Percentiles rank a stretch among this genome's conserved stretches.
Conservation (phyloP, 2,113 vertebrate genomes). For the Falco punctatus region DNA sequence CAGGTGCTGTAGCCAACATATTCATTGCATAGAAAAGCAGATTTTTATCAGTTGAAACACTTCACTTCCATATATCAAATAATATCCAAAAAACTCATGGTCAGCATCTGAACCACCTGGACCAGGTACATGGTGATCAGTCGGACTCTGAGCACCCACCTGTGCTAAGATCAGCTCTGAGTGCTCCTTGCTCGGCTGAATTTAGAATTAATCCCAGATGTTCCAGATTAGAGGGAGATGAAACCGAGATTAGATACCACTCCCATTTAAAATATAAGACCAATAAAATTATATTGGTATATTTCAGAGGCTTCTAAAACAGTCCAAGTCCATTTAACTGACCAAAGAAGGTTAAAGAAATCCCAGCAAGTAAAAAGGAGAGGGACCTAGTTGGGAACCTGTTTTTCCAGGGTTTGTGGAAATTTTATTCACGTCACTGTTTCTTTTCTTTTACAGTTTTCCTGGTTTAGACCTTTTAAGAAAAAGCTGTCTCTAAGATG, state of each 20-base stretch:
- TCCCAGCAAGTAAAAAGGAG: neutral
- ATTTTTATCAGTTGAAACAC: neutral
- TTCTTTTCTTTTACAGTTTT: neutral
- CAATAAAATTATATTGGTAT: neutral
- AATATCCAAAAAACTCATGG: neutral
- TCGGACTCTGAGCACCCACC: neutral
- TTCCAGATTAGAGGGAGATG: neutral
- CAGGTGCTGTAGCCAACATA: neutral
- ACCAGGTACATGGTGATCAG: rapidly evolving
- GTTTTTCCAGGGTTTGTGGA: neutral
- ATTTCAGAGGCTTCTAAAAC: neutral
- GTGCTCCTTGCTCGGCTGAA: neutral
- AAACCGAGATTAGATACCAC: neutral
- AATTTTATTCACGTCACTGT: neutral
- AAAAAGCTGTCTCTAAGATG: neutral
- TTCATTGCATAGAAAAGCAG: neutral
- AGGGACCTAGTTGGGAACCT: neutral
- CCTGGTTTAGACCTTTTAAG: neutral
- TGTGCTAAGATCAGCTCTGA: neutral
- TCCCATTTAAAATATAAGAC: neutral
- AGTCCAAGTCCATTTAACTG: neutral
- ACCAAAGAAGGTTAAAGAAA: neutral
- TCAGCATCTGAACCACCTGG: neutral
- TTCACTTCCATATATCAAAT: neutral
- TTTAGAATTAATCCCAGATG: neutral